Percentiles rank a stretch among this genome's conserved stretches.
phyloP scores from a whole-genome alignment of 1,140 invertebrate species.

The Lordiphosa mommai region DNA sequence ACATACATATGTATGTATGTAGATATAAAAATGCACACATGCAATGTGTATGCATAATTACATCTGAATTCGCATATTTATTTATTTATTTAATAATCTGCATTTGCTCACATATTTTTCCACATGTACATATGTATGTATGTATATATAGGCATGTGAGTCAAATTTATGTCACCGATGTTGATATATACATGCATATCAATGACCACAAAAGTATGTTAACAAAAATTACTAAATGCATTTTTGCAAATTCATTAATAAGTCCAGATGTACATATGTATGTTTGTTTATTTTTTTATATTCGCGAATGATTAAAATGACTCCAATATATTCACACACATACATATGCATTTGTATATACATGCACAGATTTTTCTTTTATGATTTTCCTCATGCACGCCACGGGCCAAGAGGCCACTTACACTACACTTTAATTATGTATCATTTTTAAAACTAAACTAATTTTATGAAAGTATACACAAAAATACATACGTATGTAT shows the following conservation, averaged over 20 bases:
- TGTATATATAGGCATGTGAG: neutral
- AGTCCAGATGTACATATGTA: neutral
- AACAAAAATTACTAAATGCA: neutral
- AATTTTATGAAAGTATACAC: neutral
- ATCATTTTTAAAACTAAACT: too few relatives aligned
- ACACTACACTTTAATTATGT: too few relatives aligned
- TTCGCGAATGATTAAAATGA: neutral
- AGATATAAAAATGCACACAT: neutral
- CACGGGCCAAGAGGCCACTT: neutral
- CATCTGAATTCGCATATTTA: neutral
- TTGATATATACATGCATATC: neutral
- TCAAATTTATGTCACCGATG: neutral
- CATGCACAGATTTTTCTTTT: neutral
- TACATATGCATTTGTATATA: neutral
- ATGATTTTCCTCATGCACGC: neutral
- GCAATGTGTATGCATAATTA: too few relatives aligned
- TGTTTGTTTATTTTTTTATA: too few relatives aligned
- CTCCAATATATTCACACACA: neutral
- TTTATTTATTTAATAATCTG: too few relatives aligned
- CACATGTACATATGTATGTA: neutral
- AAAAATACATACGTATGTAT: slow-evolving; percentile 6
- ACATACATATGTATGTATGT: neutral
- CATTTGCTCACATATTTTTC: too few relatives aligned
- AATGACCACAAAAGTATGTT: neutral
- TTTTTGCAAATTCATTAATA: neutral